phyloP scores from a whole-genome alignment of 2,797 vertebrate species.

The Cirrhinus molitorella region DNA sequence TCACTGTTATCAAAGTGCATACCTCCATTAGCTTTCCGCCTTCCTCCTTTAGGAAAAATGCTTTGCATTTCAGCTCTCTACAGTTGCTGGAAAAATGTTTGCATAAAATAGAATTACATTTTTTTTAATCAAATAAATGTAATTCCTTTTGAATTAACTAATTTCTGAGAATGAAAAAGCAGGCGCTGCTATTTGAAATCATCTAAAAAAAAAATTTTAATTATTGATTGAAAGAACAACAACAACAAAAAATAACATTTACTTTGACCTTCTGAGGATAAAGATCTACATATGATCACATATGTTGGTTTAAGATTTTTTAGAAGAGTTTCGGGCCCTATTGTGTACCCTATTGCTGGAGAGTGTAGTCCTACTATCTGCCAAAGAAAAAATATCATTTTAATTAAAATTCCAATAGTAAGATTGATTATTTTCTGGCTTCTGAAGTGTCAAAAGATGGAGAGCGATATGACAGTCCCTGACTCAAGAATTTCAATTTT shows the following conservation, averaged over 20 bases:
- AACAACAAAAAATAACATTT: not conserved
- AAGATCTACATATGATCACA: not conserved
- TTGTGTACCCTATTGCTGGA: not conserved
- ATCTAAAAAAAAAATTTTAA: not conserved
- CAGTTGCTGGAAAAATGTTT: no score
- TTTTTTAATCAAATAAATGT: not conserved
- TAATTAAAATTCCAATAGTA: not conserved
- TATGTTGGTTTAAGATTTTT: constrained; percentile 1
- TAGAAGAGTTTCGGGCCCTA: not conserved
- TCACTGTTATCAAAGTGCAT: not conserved
- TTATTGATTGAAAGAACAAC: not conserved
- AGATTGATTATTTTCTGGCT: not conserved
- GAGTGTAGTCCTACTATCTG: not conserved
- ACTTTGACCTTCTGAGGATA: not conserved
- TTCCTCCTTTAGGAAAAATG: not conserved
- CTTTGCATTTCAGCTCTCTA: not conserved
- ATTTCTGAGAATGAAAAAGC: not conserved
- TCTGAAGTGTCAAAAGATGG: not conserved
- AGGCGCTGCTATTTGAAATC: not conserved
- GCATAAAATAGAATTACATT: no score
- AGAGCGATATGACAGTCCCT: not conserved
- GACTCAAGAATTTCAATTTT: not conserved
- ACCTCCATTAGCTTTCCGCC: not conserved
- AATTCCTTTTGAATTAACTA: not conserved
- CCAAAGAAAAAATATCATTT: not conserved